Evolutionary conservation across 2,113 vertebrate species (phyloP).

Genomic region (Ceyx cyanopectus): DNA sequence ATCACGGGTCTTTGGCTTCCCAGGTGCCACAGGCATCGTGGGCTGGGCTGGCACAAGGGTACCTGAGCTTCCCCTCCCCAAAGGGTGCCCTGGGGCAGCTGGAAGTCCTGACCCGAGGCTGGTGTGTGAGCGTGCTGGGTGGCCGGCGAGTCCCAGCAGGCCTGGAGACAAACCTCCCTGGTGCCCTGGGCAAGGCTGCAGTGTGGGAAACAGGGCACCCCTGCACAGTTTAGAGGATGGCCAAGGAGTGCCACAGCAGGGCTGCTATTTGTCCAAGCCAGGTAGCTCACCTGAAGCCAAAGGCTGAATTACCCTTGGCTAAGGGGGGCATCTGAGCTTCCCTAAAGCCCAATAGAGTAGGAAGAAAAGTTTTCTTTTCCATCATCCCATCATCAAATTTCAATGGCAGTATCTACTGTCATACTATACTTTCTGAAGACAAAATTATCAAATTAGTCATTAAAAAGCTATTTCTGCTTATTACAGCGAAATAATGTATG

Average conservation of each 20-base stretch:
- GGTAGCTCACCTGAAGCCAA: not conserved
- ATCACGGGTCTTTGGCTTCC: not conserved
- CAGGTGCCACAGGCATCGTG: fast-evolving
- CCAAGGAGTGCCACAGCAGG: not conserved
- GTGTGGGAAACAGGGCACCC: not conserved
- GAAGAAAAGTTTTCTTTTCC: not conserved
- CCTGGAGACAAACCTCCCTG: not conserved
- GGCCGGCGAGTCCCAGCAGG: not conserved
- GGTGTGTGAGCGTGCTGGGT: fast-evolving
- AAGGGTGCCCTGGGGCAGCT: not conserved
- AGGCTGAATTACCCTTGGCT: not conserved
- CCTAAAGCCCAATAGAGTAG: not conserved
- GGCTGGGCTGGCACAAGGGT: not conserved
- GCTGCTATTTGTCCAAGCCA: not conserved
- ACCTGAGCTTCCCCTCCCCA: not conserved
- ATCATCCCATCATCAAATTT: not conserved
- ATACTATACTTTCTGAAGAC: not conserved
- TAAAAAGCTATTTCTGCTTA: not conserved
- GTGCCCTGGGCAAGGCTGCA: not conserved
- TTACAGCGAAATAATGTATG: not conserved
- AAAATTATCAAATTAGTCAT: not conserved
- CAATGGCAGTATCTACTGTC: not conserved
- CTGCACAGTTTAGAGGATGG: not conserved
- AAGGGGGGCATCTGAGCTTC: not conserved
- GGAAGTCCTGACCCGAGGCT: not conserved